Evolutionary conservation across 2,797 vertebrate genomes (phyloP), one percentile per base, ranked within the genome.

Genomic region (Siniperca scherzeri): DNA sequence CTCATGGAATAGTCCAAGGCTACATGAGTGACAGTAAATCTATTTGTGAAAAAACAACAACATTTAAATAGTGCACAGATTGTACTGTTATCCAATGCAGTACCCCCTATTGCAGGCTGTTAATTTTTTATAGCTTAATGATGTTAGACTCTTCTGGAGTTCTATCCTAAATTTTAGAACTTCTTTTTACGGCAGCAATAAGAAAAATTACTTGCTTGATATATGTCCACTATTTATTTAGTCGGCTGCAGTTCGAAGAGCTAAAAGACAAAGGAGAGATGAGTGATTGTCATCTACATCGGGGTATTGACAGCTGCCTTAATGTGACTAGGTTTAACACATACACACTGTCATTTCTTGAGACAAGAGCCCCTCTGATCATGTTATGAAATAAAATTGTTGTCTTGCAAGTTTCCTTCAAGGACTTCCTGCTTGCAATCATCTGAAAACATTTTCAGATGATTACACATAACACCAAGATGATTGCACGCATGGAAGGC

Each of bases 381-480:
- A 65, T 22, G 22, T 79, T 71, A 50, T 78, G 61, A 30, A 65
- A 81, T 52, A 36, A 68, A 78, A 65, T 40, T 19, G 64, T 38
- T 59, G 9, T 71, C 27, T 75, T 81, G 40, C 27, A 70, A 56
- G 80, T 83, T 85, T 62, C 59, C 66, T 40, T 83, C 27, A 61
- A 84, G 70, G 30, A 64, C 72, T 70, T 84, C 59, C 72, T 57
- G 56, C 46, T 36, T 56, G 69, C 44, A 79, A 83, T 85, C 61
- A 78, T 82, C 44, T 72, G n/a, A 80, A 74, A 65, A 74, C 33
- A 3, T 84, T 73, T 79, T 70, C 68, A 82, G 75, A 79, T 83
- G 68, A 89, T 91, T 87, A 66, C 78, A 74, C 67, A 59, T 76
- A 83, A 81, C 73, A 77, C 3, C 40, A 50, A 55, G 48, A 67